Evolutionary conservation across 1,140 invertebrate genomes (phyloP).

Genomic region (Capitella teleta): DNA sequence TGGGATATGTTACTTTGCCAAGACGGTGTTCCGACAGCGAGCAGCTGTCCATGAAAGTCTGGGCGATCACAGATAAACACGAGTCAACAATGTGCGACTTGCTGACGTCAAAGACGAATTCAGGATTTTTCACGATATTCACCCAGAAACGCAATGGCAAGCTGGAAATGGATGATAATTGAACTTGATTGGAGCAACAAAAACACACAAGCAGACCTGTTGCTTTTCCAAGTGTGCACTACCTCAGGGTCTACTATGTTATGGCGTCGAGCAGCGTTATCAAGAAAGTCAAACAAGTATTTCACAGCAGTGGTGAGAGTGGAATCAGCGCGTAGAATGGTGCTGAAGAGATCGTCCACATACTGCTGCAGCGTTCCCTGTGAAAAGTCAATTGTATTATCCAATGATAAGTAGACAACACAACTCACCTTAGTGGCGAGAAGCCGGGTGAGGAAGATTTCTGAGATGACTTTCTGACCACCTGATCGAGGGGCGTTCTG

Average conservation of each 20-base stretch:
- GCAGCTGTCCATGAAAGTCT: constrained; percentile 99
- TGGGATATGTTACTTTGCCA: constrained; percentile 63
- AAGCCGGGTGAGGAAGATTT: constrained; percentile 95
- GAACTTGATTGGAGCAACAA: not conserved
- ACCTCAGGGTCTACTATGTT: constrained; percentile 92
- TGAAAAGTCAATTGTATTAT: constrained; percentile 7
- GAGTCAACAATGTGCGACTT: constrained; percentile 99
- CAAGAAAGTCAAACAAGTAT: constrained; percentile 99
- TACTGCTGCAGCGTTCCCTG: constrained; percentile 93
- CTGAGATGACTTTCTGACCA: constrained; percentile 97
- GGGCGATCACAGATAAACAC: constrained; percentile 95
- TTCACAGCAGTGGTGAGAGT: constrained; percentile 74
- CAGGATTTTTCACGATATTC: constrained; percentile 99
- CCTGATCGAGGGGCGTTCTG: constrained; percentile 91
- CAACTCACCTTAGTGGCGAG: constrained; percentile 76
- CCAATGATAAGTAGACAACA: not conserved
- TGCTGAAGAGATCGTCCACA: constrained; percentile 97
- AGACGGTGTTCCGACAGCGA: constrained; percentile 97
- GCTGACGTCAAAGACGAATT: constrained; percentile 99
- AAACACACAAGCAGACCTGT: constrained; percentile 48
- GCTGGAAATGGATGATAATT: constrained; percentile 34
- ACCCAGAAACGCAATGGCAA: constrained; percentile 86
- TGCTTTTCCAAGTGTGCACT: constrained; percentile 99
- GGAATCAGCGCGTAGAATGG: constrained; percentile 90
- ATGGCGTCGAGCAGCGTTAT: constrained; percentile 81